Base-by-base conservation (phyloP, 2,113 vertebrate genomes). In the Pogona vitticeps region DNA sequence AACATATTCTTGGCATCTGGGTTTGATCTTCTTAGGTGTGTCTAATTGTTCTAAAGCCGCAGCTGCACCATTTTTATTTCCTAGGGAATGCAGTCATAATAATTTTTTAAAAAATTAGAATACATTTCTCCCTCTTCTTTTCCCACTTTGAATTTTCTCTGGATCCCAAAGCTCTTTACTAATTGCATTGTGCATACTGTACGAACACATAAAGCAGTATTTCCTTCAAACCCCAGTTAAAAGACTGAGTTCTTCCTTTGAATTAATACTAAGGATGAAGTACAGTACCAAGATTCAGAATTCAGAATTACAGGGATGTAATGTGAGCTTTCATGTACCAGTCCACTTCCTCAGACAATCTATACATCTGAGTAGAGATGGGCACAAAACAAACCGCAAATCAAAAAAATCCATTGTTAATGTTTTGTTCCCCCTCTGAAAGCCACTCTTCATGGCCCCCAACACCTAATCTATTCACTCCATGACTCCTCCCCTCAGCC, bases 1-100 rank as follows among this genome's bases (percentile, higher is more conserved):
- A 94, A 96, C 85, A 76, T 94, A 94, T 96, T 95, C 87, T 94
- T 95, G 92, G 93, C 92, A 91, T 92, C 77, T 89, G 8, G 14
- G 85, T 89, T 91, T 92, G 86, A 93, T 95, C 90, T 89, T 82
- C 71, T 93, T 52, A 95, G 95, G 93, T 96, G 93, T 95, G 91
- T 94, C 93, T 93, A 94, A 94, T 95, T 93, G 85, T 94, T 93
- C 85, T 81, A 90, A 94, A 93, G 84, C 91, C 84, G 83, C 93
- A 95, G 94, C 91, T 96, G 85, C 90, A 83, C 91, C 88, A 86
- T 78, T 91, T 77, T 82, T 72, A 93, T 90, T 94, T 93, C 91
- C 88, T 92, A 92, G 61, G 71, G 86, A 88, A 85, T 80, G 65
- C 79, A 86, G 38, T 23, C 3, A 0, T 88, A 76, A 88, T 26